Percentiles rank a stretch among this genome's conserved stretches.
phyloP scores from a whole-genome alignment of 2,888 invertebrate genomes.

The Calameuta idolon region DNA sequence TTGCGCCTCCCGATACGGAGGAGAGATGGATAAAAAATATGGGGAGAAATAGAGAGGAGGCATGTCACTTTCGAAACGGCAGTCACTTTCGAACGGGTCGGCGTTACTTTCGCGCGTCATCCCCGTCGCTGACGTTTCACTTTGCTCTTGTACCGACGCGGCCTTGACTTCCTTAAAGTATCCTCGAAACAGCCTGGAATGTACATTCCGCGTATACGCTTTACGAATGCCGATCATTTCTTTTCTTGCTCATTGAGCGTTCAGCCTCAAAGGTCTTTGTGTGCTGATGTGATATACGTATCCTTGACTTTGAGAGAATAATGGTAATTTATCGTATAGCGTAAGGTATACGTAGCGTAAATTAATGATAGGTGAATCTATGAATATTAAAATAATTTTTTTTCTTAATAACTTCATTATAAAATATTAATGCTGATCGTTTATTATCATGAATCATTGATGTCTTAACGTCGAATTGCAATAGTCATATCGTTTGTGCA shows the following conservation, averaged over 20 bases:
- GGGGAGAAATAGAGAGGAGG: not conserved
- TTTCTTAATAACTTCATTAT: not conserved
- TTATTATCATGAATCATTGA: not conserved
- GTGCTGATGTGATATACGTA: not conserved
- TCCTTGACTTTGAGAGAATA: not conserved
- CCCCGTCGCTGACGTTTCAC: constrained; percentile 43
- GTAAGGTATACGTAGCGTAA: not conserved
- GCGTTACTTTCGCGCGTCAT: constrained; percentile 8
- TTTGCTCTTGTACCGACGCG: constrained; percentile 40
- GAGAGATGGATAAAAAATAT: not conserved
- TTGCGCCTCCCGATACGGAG: not conserved
- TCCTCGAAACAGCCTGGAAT: not conserved
- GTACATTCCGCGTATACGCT: not conserved
- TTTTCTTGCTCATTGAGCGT: not conserved
- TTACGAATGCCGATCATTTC: not conserved
- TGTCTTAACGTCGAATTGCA: not conserved
- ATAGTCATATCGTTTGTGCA: not conserved
- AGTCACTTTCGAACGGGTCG: constrained; percentile 6
- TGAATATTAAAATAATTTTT: not conserved
- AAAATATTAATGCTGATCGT: not conserved
- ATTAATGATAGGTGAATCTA: not conserved
- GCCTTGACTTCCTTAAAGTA: constrained; percentile 3
- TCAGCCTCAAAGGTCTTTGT: not conserved
- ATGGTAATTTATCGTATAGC: not conserved
- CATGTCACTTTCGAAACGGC: constrained; percentile 13